Percentiles rank a stretch among this genome's conserved stretches.
These are phyloP conservation scores for Hemichromis elongatus DNA, from an alignment of 2,113 vertebrate species.

Conservation along the genomic window DNA sequence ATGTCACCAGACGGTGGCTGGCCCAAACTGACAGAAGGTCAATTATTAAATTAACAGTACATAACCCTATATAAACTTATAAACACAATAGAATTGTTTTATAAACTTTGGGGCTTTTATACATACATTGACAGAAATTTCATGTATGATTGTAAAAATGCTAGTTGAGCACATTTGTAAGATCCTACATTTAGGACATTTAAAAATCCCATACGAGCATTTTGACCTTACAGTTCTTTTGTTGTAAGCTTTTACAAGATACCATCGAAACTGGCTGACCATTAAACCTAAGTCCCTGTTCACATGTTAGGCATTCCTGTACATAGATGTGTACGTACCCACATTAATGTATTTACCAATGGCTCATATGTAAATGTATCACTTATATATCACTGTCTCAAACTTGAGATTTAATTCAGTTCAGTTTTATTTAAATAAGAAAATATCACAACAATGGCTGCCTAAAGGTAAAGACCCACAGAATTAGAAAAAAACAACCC, in stretches of 20 bases:
- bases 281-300: not conserved
- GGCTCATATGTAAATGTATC: not conserved
- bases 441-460: not conserved
- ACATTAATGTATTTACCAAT: not conserved
- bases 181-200: not conserved
- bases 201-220: not conserved
- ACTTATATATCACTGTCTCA: not conserved
- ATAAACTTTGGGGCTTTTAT: no score
- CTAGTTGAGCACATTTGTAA: not conserved
- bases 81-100: no score
- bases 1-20: no score
- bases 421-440: not conserved
- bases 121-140: not conserved
- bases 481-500: not conserved
- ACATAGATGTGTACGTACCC: fast-evolving
- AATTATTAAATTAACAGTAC: no score
- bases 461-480: not conserved
- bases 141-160: not conserved
- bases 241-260: not conserved
- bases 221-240: not conserved
- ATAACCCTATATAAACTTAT: no score
- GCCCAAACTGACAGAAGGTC: no score
- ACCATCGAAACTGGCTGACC: not conserved
- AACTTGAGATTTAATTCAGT: not conserved
- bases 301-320: not conserved